phyloP scores from a whole-genome alignment of 2,113 vertebrate genomes.

The Apistogramma diplotaenia region DNA sequence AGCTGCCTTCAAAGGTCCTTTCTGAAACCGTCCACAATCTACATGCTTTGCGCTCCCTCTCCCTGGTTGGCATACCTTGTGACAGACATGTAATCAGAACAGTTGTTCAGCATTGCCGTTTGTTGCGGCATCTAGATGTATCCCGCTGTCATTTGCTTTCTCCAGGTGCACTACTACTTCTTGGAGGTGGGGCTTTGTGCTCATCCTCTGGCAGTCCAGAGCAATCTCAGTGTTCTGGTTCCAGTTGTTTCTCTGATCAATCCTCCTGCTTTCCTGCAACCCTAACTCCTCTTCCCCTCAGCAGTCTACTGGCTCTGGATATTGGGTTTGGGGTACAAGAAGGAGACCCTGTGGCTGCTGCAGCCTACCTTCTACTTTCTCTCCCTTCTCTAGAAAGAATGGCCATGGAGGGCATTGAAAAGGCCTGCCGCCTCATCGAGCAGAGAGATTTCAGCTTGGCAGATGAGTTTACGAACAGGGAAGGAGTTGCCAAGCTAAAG shows the following conservation, averaged over 20 bases:
- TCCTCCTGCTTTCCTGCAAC: neutral
- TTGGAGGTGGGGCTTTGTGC: slow-evolving; percentile 24
- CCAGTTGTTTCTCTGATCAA: neutral
- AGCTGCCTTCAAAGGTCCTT: slow-evolving; percentile 62
- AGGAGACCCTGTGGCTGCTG: slow-evolving; percentile 40
- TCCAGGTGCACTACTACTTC: slow-evolving; percentile 64
- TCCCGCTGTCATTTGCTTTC: slow-evolving; percentile 68
- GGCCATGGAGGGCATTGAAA: slow-evolving; percentile 65
- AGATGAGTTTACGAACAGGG: slow-evolving; percentile 48
- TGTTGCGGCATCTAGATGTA: slow-evolving; percentile 71
- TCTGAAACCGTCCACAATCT: slow-evolving; percentile 62
- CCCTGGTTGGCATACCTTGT: slow-evolving; percentile 63
- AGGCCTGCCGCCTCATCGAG: slow-evolving; percentile 67
- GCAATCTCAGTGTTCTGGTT: neutral
- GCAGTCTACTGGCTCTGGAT: slow-evolving; percentile 72
- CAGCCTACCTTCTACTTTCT: slow-evolving; percentile 71
- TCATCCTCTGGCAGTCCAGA: neutral
- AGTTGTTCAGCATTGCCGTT: slow-evolving; percentile 37
- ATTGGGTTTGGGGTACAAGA: slow-evolving; percentile 69
- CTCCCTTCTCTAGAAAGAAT: slow-evolving; percentile 64
- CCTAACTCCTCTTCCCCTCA: slow-evolving; percentile 38
- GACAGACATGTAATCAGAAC: slow-evolving; percentile 58
- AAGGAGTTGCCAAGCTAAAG: slow-evolving; percentile 50
- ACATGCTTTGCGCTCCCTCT: slow-evolving; percentile 64
- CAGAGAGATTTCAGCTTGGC: slow-evolving; percentile 40